phyloP scores from a whole-genome alignment of 2,888 invertebrate genomes.

The Megastigmus dorsalis region DNA sequence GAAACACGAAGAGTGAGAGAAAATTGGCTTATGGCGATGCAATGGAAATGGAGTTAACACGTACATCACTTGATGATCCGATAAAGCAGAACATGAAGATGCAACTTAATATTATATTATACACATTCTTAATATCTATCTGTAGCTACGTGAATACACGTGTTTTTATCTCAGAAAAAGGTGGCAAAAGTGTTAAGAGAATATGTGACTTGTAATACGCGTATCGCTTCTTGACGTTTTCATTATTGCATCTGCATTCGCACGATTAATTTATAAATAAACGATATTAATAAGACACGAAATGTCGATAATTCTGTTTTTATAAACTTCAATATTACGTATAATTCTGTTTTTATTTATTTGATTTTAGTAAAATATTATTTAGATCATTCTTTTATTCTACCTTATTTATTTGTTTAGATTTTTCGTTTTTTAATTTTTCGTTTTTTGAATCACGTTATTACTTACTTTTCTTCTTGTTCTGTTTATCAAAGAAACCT shows the following conservation, averaged over 20 bases:
- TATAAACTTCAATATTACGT: conserved; percentile 46
- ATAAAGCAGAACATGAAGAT: conserved; percentile 63
- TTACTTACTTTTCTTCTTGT: conserved; percentile 1
- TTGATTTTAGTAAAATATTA: background rate
- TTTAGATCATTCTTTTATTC: conserved; percentile 1
- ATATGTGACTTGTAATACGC: conserved; percentile 73
- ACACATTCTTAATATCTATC: conserved; percentile 67
- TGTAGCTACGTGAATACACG: conserved; percentile 66
- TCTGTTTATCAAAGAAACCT: background rate
- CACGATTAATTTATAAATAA: conserved; percentile 75
- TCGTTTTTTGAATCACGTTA: background rate
- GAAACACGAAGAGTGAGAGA: conserved; percentile 42
- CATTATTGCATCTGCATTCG: conserved; percentile 75
- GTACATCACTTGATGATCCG: conserved; percentile 57
- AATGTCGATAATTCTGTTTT: conserved; percentile 49
- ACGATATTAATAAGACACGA: conserved; percentile 62
- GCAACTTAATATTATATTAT: conserved; percentile 70
- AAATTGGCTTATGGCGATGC: conserved; percentile 58
- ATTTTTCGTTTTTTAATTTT: background rate
- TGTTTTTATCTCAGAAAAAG: conserved; percentile 69
- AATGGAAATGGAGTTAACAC: conserved; percentile 48
- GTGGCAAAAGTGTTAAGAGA: conserved; percentile 66
- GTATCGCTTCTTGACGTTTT: conserved; percentile 74
- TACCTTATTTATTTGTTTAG: background rate
- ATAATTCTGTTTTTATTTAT: conserved; percentile 38